phyloP scores from a whole-genome alignment of 2,797 vertebrate genomes.

The Eupleurogrammus muticus region DNA sequence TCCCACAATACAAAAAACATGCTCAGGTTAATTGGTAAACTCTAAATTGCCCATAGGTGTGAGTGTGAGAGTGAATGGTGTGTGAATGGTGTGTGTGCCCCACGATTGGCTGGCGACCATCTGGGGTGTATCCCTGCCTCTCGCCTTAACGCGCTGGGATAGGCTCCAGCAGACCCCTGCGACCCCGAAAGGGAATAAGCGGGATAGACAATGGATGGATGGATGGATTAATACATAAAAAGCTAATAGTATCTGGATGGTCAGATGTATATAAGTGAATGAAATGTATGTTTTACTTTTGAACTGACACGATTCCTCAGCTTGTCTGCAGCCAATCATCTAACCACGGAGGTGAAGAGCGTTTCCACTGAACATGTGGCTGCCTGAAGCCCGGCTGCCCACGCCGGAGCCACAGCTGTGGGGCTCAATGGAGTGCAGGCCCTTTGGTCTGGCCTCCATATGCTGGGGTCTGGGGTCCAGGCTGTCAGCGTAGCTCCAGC shows the following conservation, averaged over 20 bases:
- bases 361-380: slow-evolving; percentile 44
- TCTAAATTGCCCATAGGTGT: too few species aligned
- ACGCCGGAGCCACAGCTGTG: slow-evolving; percentile 77
- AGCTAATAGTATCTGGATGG: neutral
- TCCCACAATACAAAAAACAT: too few species aligned
- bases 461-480: slow-evolving; percentile 82
- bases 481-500: slow-evolving; percentile 72
- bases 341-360: slow-evolving; percentile 1
- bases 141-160: too few species aligned
- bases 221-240: too few species aligned
- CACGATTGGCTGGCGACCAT: too few species aligned
- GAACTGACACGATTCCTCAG: neutral
- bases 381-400: slow-evolving; percentile 51
- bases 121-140: too few species aligned
- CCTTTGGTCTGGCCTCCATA: slow-evolving; percentile 80
- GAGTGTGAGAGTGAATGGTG: too few species aligned
- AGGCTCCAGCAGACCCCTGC: too few species aligned
- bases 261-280: neutral
- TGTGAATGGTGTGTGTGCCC: too few species aligned
- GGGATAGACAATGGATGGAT: too few species aligned
- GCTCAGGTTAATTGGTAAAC: too few species aligned
- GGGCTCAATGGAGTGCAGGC: slow-evolving; percentile 68
- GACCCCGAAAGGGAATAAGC: too few species aligned
- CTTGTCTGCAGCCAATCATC: slow-evolving; percentile 9
- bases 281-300: neutral